Percentiles rank a stretch among this genome's conserved stretches.
Evolutionary conservation across 30 jellyfish, hydroid and myxozoan species (phyloP).

Genomic region (Hydractinia symbiolongicarpus): DNA sequence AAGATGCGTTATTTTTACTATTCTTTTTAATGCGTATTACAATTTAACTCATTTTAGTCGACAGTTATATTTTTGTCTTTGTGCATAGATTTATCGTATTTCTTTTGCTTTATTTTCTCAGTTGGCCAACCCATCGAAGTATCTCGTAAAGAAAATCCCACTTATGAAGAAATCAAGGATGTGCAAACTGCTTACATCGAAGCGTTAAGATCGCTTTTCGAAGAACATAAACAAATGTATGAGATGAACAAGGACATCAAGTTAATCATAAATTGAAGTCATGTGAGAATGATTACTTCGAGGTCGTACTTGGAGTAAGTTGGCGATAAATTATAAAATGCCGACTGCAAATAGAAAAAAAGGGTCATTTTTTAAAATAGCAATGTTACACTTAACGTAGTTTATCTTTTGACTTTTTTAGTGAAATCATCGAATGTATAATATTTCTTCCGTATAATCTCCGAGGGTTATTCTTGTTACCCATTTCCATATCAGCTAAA

Average conservation of each 20-base stretch:
- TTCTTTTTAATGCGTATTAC: background rate
- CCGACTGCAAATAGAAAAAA: too few species aligned
- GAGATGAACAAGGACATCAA: slow-evolving; percentile 10
- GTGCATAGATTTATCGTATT: background rate
- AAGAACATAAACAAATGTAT: slow-evolving; percentile 54
- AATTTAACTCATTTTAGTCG: background rate
- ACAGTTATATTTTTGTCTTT: background rate
- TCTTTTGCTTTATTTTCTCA: slow-evolving; percentile 4
- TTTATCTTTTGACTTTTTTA: too few species aligned
- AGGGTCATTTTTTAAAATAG: too few species aligned
- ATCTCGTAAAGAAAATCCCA: slow-evolving; percentile 50
- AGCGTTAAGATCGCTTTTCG: slow-evolving; percentile 43
- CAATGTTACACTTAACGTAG: too few species aligned
- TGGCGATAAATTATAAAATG: too few species aligned
- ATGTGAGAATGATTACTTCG: too few species aligned
- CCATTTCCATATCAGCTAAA: too few species aligned
- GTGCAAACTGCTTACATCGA: slow-evolving; percentile 49
- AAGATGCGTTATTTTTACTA: background rate
- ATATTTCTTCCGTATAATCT: too few species aligned
- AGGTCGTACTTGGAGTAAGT: too few species aligned
- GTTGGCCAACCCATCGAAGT: slow-evolving; percentile 84
- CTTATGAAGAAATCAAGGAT: slow-evolving; percentile 47
- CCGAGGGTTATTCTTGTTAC: too few species aligned
- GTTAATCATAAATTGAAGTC: background rate
- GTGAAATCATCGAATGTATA: too few species aligned